Percentiles rank a stretch among this genome's conserved stretches.
phyloP scores from a whole-genome alignment of 1,140 invertebrate species.

The Andricus grossulariae region DNA sequence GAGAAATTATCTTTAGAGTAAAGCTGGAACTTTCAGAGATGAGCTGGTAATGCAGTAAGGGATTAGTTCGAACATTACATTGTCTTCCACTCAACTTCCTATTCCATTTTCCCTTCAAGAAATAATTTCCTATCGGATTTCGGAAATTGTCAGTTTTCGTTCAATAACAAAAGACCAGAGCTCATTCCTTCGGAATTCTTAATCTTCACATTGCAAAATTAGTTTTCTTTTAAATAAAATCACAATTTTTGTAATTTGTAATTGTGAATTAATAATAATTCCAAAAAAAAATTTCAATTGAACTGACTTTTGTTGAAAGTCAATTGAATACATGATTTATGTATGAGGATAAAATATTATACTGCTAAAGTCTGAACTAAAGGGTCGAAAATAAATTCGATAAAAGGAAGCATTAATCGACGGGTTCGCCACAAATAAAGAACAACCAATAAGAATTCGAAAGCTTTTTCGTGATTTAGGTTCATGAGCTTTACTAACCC shows the following conservation, averaged over 20 bases:
- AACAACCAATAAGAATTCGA: constrained; percentile 6
- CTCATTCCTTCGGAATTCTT: too few species aligned
- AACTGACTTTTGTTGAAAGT: too few species aligned
- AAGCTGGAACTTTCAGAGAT: constrained; percentile 21
- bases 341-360: neutral
- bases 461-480: constrained; percentile 1
- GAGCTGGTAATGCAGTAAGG: constrained; percentile 21
- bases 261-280: too few species aligned
- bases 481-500: neutral
- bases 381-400: neutral
- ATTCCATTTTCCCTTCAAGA: constrained; percentile 23
- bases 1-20: neutral
- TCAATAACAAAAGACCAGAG: too few species aligned
- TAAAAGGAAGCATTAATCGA: constrained; percentile 16
- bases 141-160: neutral
- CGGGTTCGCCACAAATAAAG: constrained; percentile 4
- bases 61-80: constrained; percentile 11
- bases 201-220: too few species aligned
- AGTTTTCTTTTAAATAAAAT: too few species aligned
- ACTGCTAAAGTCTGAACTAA: neutral
- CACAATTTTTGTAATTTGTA: too few species aligned
- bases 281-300: too few species aligned
- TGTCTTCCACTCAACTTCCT: neutral
- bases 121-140: constrained; percentile 6
- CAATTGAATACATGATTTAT: too few species aligned